phyloP scores from a whole-genome alignment of 2,797 vertebrate genomes.

The Melanotaenia nigrans region DNA sequence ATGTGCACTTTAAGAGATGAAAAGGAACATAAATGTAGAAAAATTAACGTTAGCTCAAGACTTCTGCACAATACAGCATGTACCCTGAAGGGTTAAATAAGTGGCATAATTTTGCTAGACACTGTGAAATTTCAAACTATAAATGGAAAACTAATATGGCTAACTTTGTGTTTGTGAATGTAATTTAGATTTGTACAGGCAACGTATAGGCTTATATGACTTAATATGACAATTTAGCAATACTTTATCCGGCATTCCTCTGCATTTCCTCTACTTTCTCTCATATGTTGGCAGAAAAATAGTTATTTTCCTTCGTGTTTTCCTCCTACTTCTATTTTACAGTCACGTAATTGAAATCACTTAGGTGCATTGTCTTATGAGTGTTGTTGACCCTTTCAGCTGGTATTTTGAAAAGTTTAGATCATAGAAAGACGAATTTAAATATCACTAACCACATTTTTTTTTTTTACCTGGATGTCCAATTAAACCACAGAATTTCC shows the following conservation, averaged over 20 bases:
- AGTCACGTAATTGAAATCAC: background rate
- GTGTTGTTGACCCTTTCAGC: background rate
- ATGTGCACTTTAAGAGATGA: background rate
- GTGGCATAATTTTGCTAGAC: too few relatives aligned
- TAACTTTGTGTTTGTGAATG: background rate
- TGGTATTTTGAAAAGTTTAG: background rate
- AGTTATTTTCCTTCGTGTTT: background rate
- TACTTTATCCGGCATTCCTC: background rate
- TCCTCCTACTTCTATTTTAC: background rate
- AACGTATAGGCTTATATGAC: background rate
- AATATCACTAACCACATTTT: background rate
- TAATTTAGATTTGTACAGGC: background rate
- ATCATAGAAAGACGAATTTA: background rate
- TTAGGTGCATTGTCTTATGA: background rate
- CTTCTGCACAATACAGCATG: background rate
- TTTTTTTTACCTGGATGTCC: constrained; percentile 21
- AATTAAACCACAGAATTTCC: constrained; percentile 42
- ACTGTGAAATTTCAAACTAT: background rate
- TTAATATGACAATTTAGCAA: background rate
- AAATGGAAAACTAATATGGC: background rate
- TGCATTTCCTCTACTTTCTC: background rate
- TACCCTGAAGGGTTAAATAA: background rate
- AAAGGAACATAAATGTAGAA: background rate
- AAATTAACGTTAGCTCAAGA: background rate
- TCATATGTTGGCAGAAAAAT: background rate